These are phyloP conservation scores for Eurystomus glaucurus DNA, from an alignment of 2,797 vertebrate genomes.

Conservation along the genomic window DNA sequence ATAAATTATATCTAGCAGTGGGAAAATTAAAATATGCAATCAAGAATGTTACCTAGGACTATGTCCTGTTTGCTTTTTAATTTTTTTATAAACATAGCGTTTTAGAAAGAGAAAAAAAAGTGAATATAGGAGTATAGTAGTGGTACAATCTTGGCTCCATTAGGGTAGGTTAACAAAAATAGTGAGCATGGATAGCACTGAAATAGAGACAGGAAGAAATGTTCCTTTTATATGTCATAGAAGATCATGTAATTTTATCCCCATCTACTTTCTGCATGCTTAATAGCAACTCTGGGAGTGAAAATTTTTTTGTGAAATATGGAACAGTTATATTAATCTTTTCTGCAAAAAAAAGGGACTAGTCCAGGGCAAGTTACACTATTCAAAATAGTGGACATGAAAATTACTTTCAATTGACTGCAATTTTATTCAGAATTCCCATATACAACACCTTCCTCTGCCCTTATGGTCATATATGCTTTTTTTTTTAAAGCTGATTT, in stretches of 20 bases:
- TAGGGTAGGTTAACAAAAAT: slow-evolving; percentile 23
- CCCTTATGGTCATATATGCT: not conserved
- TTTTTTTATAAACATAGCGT: not conserved
- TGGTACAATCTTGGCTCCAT: not conserved
- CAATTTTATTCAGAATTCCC: not conserved
- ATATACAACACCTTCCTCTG: not conserved
- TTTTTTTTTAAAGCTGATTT: not conserved
- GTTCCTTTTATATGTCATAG: slow-evolving; percentile 49
- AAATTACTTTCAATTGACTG: not conserved
- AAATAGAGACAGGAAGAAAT: not conserved
- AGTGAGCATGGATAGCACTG: not conserved
- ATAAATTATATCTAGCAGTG: not conserved
- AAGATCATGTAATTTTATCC: slow-evolving; percentile 3
- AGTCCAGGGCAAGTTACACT: not conserved
- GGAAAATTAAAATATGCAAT: not conserved
- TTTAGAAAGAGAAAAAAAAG: slow-evolving; percentile 7
- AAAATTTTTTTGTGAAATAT: slow-evolving; percentile 43
- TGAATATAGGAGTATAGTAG: not conserved
- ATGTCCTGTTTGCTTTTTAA: slow-evolving; percentile 9
- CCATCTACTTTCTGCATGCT: slow-evolving; percentile 1
- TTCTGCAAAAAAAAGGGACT: not conserved
- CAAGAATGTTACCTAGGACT: not conserved
- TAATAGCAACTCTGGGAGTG: slow-evolving; percentile 25
- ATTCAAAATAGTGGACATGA: not conserved
- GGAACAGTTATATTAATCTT: not conserved